Base-by-base conservation (phyloP, 2,797 vertebrate species). In the Melanotaenia trifasciata region DNA sequence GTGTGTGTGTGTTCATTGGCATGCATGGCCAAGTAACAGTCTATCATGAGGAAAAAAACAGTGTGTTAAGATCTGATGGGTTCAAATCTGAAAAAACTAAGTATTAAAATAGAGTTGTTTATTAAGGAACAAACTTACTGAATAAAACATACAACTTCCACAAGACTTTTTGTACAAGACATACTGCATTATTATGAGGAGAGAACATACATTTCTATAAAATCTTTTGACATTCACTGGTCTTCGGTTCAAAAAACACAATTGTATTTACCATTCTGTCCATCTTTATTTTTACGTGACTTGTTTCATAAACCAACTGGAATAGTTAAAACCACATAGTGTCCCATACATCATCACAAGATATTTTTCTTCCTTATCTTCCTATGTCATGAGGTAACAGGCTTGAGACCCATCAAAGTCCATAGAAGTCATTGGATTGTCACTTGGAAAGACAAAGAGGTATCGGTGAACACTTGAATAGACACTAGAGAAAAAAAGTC, bases 221-320 rank as follows among this genome's bases (percentile, higher is more conserved):
- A 94, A 92, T 89, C 86, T 88, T 88, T 92, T 90, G 90, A 93
- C 93, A 94, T 94, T 94, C 93, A 91, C 76, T 79, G 84, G 93
- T 94, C 93, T 93, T 92, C 79, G 84, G 80, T 86, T 90, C 82
- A 87, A 85, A 90, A 90, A 91, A 82, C 84, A 81, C 80, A 75
- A 85, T 88, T 88, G 80, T 85, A 80, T 43, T 84, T 82, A 83
- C 69, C 82, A 84, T 84, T 74, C 71, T 63, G 58, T 86, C 59
- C 56, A 70, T 80, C 74, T 79, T 66, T 63, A 78, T 80, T 72
- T 79, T 32, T 79, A 68, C 58, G 33, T 72, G 57, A 87, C 76
- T 51, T 82, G 58, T 84, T 84, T 76, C 50, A 80, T 60, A 75
- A 84, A 84, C 75, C 80, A 78, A 22, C 81, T 26, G 40, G 33